Evolutionary conservation across 2,888 invertebrate genomes (phyloP).

Genomic region (Drosophila anomalata): DNA sequence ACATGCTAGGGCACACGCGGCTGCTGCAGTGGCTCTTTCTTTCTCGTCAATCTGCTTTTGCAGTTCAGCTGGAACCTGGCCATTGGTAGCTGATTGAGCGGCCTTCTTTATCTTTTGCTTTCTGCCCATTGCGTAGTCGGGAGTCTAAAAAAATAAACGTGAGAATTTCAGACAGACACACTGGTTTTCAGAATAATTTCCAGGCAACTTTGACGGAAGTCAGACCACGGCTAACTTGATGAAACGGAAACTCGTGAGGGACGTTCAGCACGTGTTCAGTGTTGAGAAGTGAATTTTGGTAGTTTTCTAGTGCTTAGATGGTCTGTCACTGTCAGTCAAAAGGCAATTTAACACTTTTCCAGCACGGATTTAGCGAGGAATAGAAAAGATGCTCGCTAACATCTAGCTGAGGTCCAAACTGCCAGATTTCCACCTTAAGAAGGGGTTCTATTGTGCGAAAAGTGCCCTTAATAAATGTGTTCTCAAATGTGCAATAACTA

Average conservation of each 20-base stretch:
- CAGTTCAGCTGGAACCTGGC: background rate
- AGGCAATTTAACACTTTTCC: background rate
- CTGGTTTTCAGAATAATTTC: background rate
- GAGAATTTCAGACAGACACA: conserved; percentile 4
- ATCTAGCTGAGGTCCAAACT: no score
- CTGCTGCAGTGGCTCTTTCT: background rate
- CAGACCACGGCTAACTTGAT: background rate
- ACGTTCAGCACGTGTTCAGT: background rate
- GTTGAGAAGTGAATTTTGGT: background rate
- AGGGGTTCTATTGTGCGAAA: no score
- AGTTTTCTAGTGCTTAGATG: conserved; percentile 1
- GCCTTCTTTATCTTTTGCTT: conserved; percentile 47
- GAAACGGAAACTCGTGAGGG: background rate
- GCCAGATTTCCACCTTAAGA: no score
- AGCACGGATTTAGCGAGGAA: background rate
- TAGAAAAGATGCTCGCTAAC: background rate
- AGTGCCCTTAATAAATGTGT: no score
- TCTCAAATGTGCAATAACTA: no score
- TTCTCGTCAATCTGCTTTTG: background rate
- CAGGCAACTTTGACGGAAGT: conserved; percentile 1
- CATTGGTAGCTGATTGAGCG: background rate
- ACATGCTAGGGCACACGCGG: background rate
- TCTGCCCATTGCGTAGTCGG: conserved; percentile 45
- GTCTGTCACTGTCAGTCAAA: background rate
- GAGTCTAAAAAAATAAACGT: conserved; percentile 4